These are phyloP conservation scores for Oithona nana DNA, from an alignment of 2,888 invertebrate genomes.

Conservation along the genomic window DNA sequence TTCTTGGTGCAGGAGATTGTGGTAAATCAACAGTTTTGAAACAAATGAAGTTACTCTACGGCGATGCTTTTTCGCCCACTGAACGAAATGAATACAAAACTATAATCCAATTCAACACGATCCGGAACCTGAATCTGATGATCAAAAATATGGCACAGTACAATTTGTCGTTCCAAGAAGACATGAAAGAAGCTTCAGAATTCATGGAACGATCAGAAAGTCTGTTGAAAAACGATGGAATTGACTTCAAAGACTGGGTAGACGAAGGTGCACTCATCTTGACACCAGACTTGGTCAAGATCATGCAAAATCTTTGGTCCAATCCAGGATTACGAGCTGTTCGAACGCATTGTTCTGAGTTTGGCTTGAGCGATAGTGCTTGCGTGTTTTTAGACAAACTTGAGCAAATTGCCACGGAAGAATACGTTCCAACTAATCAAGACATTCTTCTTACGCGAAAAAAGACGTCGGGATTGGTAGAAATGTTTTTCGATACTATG, in stretches of 20 bases:
- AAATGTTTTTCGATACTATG: background rate
- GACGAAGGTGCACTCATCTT: background rate
- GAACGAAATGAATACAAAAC: background rate
- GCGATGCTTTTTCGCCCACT: background rate
- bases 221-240: too few relatives aligned
- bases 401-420: background rate
- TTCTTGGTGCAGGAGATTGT: background rate
- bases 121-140: background rate
- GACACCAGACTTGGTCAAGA: background rate
- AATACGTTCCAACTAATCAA: conserved; percentile 12
- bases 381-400: background rate
- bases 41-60: conserved; percentile 4
- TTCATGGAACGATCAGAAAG: too few relatives aligned
- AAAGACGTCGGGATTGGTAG: conserved; percentile 20
- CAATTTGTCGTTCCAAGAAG: too few relatives aligned
- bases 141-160: background rate
- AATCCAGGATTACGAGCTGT: background rate
- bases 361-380: background rate
- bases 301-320: background rate
- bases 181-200: too few relatives aligned
- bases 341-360: background rate
- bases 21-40: conserved; percentile 1
- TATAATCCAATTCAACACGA: background rate
- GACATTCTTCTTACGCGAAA: conserved; percentile 22
- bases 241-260: background rate